These are phyloP conservation scores for Mus caroli DNA, from an alignment of 2,797 vertebrate species.

Conservation along the genomic window DNA sequence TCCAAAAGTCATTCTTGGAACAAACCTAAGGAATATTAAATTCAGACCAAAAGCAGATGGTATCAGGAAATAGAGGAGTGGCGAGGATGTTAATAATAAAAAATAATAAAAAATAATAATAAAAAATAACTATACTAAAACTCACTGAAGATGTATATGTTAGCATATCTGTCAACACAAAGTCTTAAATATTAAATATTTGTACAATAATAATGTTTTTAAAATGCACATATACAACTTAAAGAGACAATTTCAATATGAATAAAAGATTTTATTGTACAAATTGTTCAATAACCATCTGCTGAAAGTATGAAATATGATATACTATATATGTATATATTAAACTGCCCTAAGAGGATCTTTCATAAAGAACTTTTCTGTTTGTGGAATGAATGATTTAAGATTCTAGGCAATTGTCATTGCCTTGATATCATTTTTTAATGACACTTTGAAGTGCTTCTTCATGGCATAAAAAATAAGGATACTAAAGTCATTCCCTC, in stretches of 20 bases:
- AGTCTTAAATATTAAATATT: not conserved
- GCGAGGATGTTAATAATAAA: not conserved
- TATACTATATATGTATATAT: not conserved
- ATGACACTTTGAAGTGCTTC: not conserved
- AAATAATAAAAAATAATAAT: not conserved
- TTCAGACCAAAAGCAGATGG: not conserved
- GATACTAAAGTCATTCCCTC: not conserved
- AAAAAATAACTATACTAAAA: not conserved
- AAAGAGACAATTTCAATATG: not conserved
- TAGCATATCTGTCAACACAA: not conserved
- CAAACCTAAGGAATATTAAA: not conserved
- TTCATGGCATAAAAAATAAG: not conserved
- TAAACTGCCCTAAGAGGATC: not conserved
- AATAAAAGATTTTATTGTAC: slow-evolving; percentile 24
- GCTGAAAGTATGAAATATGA: not conserved
- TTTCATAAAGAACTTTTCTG: not conserved
- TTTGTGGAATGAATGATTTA: slow-evolving; percentile 1
- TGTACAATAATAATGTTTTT: not conserved
- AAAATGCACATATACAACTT: not conserved
- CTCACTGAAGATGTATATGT: not conserved
- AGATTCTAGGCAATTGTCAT: not conserved
- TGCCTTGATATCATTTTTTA: not conserved
- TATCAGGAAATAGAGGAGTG: not conserved
- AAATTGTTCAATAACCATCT: slow-evolving; percentile 31
- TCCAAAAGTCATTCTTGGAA: not conserved